A percentile compares a stretch with the other conserved stretches of the same genome.
Evolutionary conservation across 2,113 vertebrate species (phyloP).

Genomic region (Megaleporinus macrocephalus): DNA sequence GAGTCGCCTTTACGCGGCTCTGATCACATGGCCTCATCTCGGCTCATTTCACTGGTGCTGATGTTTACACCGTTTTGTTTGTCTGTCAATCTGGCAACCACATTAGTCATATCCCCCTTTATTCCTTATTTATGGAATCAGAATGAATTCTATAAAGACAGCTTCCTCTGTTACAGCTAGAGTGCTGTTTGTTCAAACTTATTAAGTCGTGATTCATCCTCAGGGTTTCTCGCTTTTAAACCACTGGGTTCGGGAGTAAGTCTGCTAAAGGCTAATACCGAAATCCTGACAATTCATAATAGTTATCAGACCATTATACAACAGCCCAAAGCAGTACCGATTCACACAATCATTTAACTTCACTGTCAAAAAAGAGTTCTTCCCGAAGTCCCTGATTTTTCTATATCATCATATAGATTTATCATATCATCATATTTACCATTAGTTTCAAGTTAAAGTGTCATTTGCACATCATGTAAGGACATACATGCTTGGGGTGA

Average conservation of each 20-base stretch:
- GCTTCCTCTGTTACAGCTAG: constrained; percentile 15
- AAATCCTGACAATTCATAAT: background rate
- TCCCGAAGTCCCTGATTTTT: too few relatives aligned
- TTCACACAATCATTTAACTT: background rate
- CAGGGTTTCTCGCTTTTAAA: constrained; percentile 7
- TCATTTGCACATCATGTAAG: too few relatives aligned
- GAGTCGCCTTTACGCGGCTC: background rate
- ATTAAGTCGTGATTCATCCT: constrained; percentile 22
- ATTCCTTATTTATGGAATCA: constrained; percentile 41
- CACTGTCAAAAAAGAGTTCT: too few relatives aligned
- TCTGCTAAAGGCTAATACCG: background rate
- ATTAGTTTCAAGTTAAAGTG: too few relatives aligned
- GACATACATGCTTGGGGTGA: too few relatives aligned
- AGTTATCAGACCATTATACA: background rate
- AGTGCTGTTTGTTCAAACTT: constrained; percentile 8
- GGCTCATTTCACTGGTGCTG: constrained; percentile 2
- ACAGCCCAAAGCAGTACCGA: background rate
- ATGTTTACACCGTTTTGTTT: constrained; percentile 12
- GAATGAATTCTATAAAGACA: constrained; percentile 46
- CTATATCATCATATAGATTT: too few relatives aligned
- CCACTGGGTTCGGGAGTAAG: background rate
- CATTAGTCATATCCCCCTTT: constrained; percentile 32
- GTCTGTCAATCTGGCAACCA: constrained; percentile 1
- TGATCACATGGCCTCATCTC: background rate
- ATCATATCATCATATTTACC: too few relatives aligned